Evolutionary conservation across 2,113 vertebrate species (phyloP).

Genomic region (Eulacestoma nigropectus): DNA sequence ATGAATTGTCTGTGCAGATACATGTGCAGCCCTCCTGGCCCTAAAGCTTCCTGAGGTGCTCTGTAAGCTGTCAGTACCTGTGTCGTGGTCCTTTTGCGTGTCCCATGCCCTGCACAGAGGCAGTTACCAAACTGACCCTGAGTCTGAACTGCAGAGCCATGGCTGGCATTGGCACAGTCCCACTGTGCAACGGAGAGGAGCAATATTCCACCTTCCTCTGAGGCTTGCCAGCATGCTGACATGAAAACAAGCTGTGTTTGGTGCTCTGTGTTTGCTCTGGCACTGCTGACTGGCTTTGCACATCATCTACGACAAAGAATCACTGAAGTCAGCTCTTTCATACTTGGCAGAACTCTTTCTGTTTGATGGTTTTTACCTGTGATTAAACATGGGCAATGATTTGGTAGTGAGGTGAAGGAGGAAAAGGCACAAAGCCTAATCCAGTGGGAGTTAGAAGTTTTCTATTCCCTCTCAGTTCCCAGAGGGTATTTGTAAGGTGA

Average conservation of each 20-base stretch:
- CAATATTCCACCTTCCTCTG: not conserved
- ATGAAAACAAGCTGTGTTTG: fast-evolving
- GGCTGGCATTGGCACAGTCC: not conserved
- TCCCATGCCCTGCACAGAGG: not conserved
- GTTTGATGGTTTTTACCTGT: not conserved
- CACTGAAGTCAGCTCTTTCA: not conserved
- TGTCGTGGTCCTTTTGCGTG: fast-evolving
- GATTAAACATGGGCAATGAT: fast-evolving
- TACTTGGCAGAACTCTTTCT: not conserved
- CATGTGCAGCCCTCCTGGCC: fast-evolving
- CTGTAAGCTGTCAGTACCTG: not conserved
- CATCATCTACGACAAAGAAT: not conserved
- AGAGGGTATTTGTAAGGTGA: too few relatives aligned
- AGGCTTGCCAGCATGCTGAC: fast-evolving
- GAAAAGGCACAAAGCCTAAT: not conserved
- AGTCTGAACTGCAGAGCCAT: not conserved
- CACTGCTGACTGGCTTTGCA: not conserved
- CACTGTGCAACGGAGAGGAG: too few relatives aligned
- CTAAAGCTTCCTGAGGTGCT: not conserved
- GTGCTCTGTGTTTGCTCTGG: too few relatives aligned
- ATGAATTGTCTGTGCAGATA: not conserved
- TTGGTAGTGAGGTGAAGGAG: not conserved
- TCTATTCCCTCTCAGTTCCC: not conserved
- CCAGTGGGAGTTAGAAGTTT: not conserved
- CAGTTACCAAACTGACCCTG: fast-evolving